Percentiles rank a stretch among this genome's conserved stretches.
Conservation (phyloP, 1,140 invertebrate genomes). For the Neotoxoptera formosana region DNA sequence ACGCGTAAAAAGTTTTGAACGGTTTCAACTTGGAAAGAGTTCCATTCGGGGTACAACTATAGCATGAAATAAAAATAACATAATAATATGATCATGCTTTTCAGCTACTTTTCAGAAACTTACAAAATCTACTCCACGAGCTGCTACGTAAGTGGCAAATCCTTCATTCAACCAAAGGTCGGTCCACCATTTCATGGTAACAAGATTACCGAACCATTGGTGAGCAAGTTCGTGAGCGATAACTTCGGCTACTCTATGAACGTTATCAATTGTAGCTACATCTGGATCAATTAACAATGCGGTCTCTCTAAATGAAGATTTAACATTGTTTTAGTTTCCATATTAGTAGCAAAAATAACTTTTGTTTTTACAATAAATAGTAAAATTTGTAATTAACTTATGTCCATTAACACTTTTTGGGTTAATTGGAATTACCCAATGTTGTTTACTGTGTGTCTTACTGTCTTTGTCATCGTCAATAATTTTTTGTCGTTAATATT, state of each 20-base stretch:
- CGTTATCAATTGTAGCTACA: slow-evolving; percentile 70
- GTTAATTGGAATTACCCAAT: too few species aligned
- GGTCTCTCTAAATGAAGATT: slow-evolving; percentile 67
- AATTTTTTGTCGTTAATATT: too few species aligned
- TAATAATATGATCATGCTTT: slow-evolving; percentile 2
- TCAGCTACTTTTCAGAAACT: not conserved
- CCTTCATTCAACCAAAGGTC: slow-evolving; percentile 77
- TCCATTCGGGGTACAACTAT: slow-evolving; percentile 65
- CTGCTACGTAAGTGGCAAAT: slow-evolving; percentile 80
- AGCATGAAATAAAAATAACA: not conserved
- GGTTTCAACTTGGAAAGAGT: slow-evolving; percentile 73
- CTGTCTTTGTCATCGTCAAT: too few species aligned
- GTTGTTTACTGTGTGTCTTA: too few species aligned
- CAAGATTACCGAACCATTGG: slow-evolving; percentile 80
- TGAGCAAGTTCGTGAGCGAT: slow-evolving; percentile 86
- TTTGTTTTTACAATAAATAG: too few species aligned
- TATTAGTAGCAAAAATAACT: too few species aligned
- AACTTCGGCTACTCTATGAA: slow-evolving; percentile 74
- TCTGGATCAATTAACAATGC: slow-evolving; percentile 76
- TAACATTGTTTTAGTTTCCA: not conserved
- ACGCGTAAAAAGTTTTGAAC: slow-evolving; percentile 67
- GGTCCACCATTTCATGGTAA: slow-evolving; percentile 83
- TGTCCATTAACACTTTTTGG: too few species aligned
- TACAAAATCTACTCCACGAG: slow-evolving; percentile 69
- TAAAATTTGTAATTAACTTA: too few species aligned